Conservation (phyloP, 2,113 vertebrate species). For the Percina caprodes region DNA sequence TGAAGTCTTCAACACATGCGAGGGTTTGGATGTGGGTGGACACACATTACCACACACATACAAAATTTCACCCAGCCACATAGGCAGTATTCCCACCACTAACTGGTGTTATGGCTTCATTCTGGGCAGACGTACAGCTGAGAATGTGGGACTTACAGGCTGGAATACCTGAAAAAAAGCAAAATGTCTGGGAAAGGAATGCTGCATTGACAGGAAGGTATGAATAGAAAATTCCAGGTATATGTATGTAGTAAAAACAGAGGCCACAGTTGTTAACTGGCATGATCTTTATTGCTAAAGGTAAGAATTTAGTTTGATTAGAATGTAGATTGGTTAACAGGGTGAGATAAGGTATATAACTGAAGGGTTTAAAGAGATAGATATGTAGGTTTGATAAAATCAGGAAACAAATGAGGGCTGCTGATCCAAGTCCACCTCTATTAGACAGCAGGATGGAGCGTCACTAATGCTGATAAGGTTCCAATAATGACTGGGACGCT, state of each 20-base stretch:
- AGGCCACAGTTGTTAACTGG: constrained; percentile 21
- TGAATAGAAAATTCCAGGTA: constrained; percentile 55
- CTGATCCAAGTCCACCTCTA: constrained; percentile 34
- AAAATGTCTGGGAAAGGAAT: constrained; percentile 69
- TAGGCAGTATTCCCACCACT: constrained; percentile 59
- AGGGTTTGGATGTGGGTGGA: constrained; percentile 31
- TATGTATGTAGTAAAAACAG: constrained; percentile 39
- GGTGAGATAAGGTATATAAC: constrained; percentile 22
- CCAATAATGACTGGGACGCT: constrained; percentile 1
- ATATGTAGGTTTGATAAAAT: constrained; percentile 37
- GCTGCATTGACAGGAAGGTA: constrained; percentile 69
- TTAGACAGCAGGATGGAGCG: neutral
- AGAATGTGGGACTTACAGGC: constrained; percentile 71
- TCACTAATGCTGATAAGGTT: constrained; percentile 32
- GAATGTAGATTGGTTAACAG: neutral
- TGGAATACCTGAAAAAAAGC: constrained; percentile 66
- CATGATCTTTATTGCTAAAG: constrained; percentile 29
- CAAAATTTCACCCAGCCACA: constrained; percentile 38
- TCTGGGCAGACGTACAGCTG: constrained; percentile 75
- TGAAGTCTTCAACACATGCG: constrained; percentile 73
- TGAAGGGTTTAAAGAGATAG: constrained; percentile 29
- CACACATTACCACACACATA: constrained; percentile 24
- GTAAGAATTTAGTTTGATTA: constrained; percentile 28
- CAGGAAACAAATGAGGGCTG: neutral
- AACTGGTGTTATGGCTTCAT: constrained; percentile 74